Evolutionary conservation across 2,797 vertebrate species (phyloP).

Genomic region (Picus viridis): DNA sequence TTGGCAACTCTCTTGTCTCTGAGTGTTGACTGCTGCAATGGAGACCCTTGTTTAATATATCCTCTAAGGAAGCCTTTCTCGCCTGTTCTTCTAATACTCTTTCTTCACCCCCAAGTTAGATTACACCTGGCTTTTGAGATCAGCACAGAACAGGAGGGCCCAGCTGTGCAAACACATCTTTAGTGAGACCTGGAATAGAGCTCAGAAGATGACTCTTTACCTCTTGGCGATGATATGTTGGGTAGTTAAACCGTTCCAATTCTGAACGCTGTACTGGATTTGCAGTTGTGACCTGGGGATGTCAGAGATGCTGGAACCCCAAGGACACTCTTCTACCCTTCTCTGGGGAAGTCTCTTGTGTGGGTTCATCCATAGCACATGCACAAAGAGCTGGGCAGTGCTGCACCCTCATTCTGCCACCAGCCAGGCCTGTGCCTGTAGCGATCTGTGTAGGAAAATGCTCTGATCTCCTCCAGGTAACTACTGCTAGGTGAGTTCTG

Average conservation of each 20-base stretch:
- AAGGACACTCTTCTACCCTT: not conserved
- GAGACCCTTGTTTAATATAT: not conserved
- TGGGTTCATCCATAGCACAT: fast-evolving
- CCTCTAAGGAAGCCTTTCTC: conserved; percentile 6
- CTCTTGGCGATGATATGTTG: not conserved
- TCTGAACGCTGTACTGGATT: not conserved
- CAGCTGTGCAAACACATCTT: not conserved
- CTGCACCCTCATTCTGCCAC: fast-evolving
- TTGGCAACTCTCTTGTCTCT: not conserved
- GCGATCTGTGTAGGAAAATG: fast-evolving
- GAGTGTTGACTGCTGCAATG: not conserved
- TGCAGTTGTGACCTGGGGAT: fast-evolving
- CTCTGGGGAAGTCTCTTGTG: fast-evolving
- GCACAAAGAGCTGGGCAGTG: not conserved
- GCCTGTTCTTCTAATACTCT: not conserved
- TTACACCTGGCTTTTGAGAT: conserved; percentile 29
- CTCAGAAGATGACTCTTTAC: not conserved
- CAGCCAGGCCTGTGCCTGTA: fast-evolving
- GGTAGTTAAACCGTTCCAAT: not conserved
- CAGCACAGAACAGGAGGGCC: conserved; percentile 2
- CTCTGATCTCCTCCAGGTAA: fast-evolving
- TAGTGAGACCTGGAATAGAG: not conserved
- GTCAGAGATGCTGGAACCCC: not conserved
- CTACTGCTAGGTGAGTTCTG: fast-evolving
- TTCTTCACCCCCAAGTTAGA: not conserved